Conservation (phyloP, 1,140 invertebrate genomes). For the Pemphigus obesinymphae region DNA sequence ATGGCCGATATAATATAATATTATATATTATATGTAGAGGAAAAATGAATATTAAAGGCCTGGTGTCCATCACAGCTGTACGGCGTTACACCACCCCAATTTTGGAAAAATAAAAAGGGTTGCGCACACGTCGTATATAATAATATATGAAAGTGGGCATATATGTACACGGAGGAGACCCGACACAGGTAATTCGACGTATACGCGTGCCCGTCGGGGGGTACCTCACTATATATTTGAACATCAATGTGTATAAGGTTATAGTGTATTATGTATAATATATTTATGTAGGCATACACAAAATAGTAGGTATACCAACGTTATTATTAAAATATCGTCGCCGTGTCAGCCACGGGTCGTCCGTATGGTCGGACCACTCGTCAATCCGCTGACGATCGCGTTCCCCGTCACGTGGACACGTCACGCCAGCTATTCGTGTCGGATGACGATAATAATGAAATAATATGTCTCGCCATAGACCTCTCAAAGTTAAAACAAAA, state of each 20-base stretch:
- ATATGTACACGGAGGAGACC: not conserved
- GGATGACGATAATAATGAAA: not conserved
- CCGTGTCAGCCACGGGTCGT: not conserved
- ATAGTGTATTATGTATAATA: not conserved
- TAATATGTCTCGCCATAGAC: not conserved
- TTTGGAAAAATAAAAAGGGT: constrained; percentile 34
- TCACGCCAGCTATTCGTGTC: constrained; percentile 20
- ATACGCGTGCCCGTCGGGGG: constrained; percentile 21
- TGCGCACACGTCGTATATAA: not conserved
- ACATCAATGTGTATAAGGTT: too few relatives aligned
- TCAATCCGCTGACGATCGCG: not conserved
- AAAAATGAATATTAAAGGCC: constrained; percentile 40
- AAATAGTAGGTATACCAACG: too few relatives aligned
- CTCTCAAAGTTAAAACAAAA: not conserved
- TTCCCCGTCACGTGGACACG: not conserved
- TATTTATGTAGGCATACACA: not conserved
- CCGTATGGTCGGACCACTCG: constrained; percentile 18
- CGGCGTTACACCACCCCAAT: constrained; percentile 26
- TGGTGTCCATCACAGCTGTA: constrained; percentile 41
- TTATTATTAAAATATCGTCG: not conserved
- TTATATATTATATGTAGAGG: not conserved
- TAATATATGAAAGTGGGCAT: not conserved
- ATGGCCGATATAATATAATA: not conserved
- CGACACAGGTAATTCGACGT: constrained; percentile 9
- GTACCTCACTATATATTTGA: not conserved